A percentile compares a stretch with the other conserved stretches of the same genome.
Conservation (phyloP, 2,113 vertebrate genomes). For the Cebidichthys violaceus region DNA sequence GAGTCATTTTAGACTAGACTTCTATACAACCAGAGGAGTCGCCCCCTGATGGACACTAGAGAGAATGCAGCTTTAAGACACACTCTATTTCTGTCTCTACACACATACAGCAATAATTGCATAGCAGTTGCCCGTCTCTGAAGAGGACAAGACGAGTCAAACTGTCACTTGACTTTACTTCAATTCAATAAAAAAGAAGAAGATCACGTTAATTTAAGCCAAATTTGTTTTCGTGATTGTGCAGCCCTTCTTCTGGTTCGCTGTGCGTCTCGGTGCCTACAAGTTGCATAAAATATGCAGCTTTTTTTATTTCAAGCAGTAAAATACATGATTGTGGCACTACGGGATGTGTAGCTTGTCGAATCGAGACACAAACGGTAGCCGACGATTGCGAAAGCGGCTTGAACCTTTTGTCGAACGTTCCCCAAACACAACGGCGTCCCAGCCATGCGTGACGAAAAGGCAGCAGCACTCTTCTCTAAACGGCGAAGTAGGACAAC, state of each 20-base stretch:
- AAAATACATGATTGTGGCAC: neutral
- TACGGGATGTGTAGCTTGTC: neutral
- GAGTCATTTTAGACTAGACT: no score
- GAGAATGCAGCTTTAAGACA: no score
- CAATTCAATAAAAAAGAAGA: no score
- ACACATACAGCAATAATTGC: no score
- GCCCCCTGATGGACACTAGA: no score
- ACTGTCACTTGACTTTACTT: no score
- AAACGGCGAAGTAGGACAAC: constrained; percentile 68
- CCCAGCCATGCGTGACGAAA: constrained; percentile 50
- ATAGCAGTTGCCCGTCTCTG: no score
- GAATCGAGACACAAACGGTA: neutral
- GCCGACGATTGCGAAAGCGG: constrained; percentile 16
- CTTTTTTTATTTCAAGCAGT: neutral
- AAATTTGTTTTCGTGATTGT: no score
- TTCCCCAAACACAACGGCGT: constrained; percentile 34
- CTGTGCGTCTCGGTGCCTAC: neutral
- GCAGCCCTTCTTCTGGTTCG: neutral
- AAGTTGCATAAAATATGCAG: neutral
- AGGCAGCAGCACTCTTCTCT: constrained; percentile 9
- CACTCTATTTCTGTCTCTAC: no score
- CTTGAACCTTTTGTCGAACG: constrained; percentile 23
- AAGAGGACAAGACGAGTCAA: no score
- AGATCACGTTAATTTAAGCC: no score
- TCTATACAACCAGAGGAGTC: no score